Evolutionary conservation across 2,797 vertebrate genomes (phyloP).

Genomic region (Trichosurus vulpecula): DNA sequence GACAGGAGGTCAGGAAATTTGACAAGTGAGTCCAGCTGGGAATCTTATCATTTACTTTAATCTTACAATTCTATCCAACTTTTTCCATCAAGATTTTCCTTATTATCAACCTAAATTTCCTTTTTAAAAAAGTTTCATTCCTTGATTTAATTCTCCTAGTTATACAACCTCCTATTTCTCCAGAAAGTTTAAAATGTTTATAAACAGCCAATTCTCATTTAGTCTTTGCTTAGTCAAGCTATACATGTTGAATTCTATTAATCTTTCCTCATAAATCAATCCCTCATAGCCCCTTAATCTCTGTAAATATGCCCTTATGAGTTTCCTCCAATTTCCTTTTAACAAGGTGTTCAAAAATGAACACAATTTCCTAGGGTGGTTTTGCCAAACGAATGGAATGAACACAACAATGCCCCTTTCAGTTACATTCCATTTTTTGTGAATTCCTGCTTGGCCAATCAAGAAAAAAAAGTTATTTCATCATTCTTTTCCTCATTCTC

Average conservation of each 20-base stretch:
- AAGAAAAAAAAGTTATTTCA: conserved; percentile 42
- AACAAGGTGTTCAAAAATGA: conserved; percentile 51
- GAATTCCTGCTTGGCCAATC: conserved; percentile 22
- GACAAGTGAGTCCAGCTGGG: background rate
- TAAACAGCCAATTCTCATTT: conserved; percentile 35
- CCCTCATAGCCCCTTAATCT: conserved; percentile 48
- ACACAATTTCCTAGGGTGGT: conserved; percentile 36
- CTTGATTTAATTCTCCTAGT: conserved; percentile 48
- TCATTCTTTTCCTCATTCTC: conserved; percentile 41
- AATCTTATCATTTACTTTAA: background rate
- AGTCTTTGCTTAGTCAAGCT: conserved; percentile 50
- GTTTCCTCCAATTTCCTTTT: conserved; percentile 39
- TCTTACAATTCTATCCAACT: conserved; percentile 50
- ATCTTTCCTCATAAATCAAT: conserved; percentile 51
- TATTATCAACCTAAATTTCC: conserved; percentile 39
- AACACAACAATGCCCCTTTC: conserved; percentile 30
- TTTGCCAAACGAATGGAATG: conserved; percentile 4
- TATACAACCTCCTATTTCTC: conserved; percentile 44
- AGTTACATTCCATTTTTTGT: conserved; percentile 16
- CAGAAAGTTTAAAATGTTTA: conserved; percentile 55
- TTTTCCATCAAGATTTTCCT: conserved; percentile 54
- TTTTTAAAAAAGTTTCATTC: background rate
- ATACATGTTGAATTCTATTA: conserved; percentile 51
- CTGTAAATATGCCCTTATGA: conserved; percentile 42
- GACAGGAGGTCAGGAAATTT: background rate